phyloP scores from a whole-genome alignment of 1,140 invertebrate species.

The Pinna nobilis region DNA sequence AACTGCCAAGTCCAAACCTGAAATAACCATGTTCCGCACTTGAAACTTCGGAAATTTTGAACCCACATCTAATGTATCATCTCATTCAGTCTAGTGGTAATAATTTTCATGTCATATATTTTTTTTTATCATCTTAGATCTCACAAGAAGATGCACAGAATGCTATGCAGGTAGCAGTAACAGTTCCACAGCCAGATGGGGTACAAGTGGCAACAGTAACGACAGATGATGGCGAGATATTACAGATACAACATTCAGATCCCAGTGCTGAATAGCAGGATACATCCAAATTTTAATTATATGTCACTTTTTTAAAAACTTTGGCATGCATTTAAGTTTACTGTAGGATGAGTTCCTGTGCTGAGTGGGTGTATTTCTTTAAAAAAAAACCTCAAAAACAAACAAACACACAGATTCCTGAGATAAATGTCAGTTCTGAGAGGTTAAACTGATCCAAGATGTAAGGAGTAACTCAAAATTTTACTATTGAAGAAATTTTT shows the following conservation, averaged over 20 bases:
- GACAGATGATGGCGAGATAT: slow-evolving; percentile 63
- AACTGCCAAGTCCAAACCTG: neutral
- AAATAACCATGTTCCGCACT: neutral
- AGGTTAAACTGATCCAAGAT: neutral
- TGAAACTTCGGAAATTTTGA: neutral
- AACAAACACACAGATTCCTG: neutral
- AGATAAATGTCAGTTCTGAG: neutral
- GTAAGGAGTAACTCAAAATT: no score
- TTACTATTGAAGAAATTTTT: no score
- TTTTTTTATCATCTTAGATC: slow-evolving; percentile 24
- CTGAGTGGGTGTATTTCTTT: neutral
- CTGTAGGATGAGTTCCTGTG: neutral
- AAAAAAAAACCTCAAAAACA: neutral
- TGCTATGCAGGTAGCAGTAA: slow-evolving; percentile 31
- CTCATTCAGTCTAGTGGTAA: neutral
- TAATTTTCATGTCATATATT: neutral
- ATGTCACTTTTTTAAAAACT: neutral
- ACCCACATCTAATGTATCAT: no score
- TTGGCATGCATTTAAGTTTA: neutral
- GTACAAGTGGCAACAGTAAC: slow-evolving; percentile 63
- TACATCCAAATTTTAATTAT: no score
- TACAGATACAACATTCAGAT: slow-evolving; percentile 55
- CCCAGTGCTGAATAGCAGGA: neutral
- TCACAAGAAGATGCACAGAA: slow-evolving; percentile 25
- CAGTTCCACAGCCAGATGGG: slow-evolving; percentile 32